Evolutionary conservation across 2,113 vertebrate species (phyloP), one percentile per base, ranked within the genome.

Genomic region (Gambusia holbrooki): DNA sequence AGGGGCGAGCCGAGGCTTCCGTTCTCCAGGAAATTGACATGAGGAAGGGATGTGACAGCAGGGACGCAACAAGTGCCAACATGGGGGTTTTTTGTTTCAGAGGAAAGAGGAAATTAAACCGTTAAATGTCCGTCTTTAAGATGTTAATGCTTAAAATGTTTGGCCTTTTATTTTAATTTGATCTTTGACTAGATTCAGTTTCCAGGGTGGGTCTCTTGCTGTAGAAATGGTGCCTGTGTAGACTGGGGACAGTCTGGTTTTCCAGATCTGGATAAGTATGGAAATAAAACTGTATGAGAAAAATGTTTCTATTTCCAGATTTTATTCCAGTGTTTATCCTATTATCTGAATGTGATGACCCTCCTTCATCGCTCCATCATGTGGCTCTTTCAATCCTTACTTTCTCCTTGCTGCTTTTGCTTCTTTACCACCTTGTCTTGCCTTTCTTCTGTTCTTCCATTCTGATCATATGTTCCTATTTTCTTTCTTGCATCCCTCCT

Each of bases 1-100:
- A 81, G 82, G 70, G 76, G 77, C 71, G 27, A 73, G 80, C 79
- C 60, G 76, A 78, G 71, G 65, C 79, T 66, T 84, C 80, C 76
- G 61, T 81, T 66, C 58, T 51, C 33, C 67, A 13, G 28, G 61
- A 87, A 87, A 82, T 66, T 65, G 77, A 85, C 71, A 65, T 5
- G 4, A 65, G 66, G 79, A 66, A 37, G 84, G 35, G 68, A 84
- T 62, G 69, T 72, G 62, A 65, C 64, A 71, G 68, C 22, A 58
- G 63, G 65, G 66, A 84, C 29, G 35, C 63, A 66, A 81, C 68
- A 67, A 70, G 74, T 88, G 67, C 30, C 67, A 77, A 37, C 67
- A 4, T 9, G 33, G 45, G 70, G 74, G 63, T 40, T 8, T 71
- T 37, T 3, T 30, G 33, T 60, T 54, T 42, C 42, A 63, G 64